Evolutionary conservation across 2,113 vertebrate species (phyloP), one percentile per base, ranked within the genome.

Genomic region (Tragelaphus strepsiceros): DNA sequence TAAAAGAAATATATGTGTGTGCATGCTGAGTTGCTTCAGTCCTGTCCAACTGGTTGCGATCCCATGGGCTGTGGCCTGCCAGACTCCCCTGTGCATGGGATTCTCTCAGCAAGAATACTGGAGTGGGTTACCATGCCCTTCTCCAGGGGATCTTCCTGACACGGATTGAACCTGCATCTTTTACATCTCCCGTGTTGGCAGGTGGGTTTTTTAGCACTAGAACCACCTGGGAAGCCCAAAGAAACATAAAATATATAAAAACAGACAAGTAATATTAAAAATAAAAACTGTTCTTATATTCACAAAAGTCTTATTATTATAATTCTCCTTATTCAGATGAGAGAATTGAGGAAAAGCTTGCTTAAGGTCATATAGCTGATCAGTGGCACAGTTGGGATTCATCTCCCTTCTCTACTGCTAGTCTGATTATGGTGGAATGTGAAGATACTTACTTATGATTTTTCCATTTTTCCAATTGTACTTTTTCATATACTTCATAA

Each of bases 351-450:
- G 43, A 32, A 74, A 6, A 88, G 13, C 16, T 87, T 46, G 8
- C 53, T 94, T 22, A 84, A 84, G 67, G 13, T 85, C 77, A 64
- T 2, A 5, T 10, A 16, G 58, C 6, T 88, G 51, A 56, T 84
- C 43, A 84, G 10, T 39, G 83, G 8, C 3, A 16, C 21, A 59
- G 2, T 1, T 15, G 0, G 0, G 14, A 12, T 51, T 4, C 17
- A 5, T 3, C 28, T 71, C 3, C 2, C 7, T 46, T 7, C 17
- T 4, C 35, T 12, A n/a, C 24, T 14, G 6, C 67, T 77, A 26
- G 67, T 30, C 17, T 28, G 21, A 49, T 49, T 49, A 49, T 49
- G 49, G 13, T 49, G 49, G 49, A 49, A 49, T 49, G 49, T 49
- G 59, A 53, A 53, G 51, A 53, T 15, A 53, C 15, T 53, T 15